Percentiles rank a stretch among this genome's conserved stretches.
phyloP scores from a whole-genome alignment of 2,113 vertebrate species.

The Donacobius atricapilla region DNA sequence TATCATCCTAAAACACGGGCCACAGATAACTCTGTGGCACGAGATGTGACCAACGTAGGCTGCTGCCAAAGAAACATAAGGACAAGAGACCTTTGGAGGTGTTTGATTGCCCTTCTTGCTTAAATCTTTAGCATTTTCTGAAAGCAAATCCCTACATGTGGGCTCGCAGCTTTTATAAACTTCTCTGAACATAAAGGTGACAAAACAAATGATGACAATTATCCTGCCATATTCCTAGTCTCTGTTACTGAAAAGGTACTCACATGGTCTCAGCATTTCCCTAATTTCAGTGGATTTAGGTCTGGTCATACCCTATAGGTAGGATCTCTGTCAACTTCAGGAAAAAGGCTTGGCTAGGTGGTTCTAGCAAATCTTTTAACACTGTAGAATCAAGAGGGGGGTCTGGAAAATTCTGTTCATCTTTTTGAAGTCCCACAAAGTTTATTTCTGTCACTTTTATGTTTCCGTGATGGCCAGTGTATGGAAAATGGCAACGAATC shows the following conservation, averaged over 20 bases:
- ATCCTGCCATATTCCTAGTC: background rate
- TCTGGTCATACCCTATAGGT: background rate
- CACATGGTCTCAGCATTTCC: background rate
- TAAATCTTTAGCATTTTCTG: background rate
- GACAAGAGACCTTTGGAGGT: background rate
- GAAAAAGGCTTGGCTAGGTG: background rate
- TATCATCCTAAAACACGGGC: background rate
- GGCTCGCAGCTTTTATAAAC: background rate
- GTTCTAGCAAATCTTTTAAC: background rate
- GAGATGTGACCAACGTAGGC: background rate
- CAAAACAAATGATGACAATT: background rate
- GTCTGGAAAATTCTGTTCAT: slow-evolving; percentile 30
- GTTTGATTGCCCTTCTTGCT: background rate
- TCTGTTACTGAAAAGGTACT: background rate
- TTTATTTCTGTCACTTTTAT: slow-evolving; percentile 58
- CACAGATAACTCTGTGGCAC: background rate
- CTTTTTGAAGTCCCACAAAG: slow-evolving; percentile 29
- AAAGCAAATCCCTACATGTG: background rate
- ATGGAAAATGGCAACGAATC: slow-evolving; percentile 51
- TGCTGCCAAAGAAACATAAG: background rate
- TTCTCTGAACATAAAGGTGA: background rate
- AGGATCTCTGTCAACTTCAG: background rate
- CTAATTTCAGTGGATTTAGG: background rate
- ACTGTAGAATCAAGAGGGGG: background rate
- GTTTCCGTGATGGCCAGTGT: slow-evolving; percentile 22